Conservation (phyloP, 2,888 invertebrate species). For the Lymantria monacha region DNA sequence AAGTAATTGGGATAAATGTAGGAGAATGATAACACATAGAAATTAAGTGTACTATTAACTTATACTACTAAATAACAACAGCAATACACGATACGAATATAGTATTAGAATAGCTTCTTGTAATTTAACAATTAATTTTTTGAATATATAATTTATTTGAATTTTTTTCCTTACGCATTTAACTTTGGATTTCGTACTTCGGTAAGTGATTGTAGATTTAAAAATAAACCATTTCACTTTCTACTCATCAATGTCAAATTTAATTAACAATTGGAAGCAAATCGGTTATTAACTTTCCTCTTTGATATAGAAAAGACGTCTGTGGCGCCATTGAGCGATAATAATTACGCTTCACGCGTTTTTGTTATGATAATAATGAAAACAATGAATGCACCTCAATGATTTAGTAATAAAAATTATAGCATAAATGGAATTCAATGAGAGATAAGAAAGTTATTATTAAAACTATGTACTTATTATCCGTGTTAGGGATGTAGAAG, state of each 20-base stretch:
- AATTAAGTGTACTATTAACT: no score
- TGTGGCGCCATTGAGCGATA: slow-evolving; percentile 48
- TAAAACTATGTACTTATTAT: background rate
- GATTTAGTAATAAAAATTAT: slow-evolving; percentile 24
- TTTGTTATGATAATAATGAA: slow-evolving; percentile 41
- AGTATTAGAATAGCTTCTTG: no score
- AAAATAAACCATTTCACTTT: slow-evolving; percentile 41
- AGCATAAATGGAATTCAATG: slow-evolving; percentile 43
- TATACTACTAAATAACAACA: no score
- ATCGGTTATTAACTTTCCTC: slow-evolving; percentile 64
- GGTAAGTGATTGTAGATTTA: slow-evolving; percentile 54
- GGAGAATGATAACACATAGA: no score
- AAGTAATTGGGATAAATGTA: no score
- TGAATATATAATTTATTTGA: slow-evolving; percentile 46
- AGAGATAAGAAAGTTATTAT: slow-evolving; percentile 36
- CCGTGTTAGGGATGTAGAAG: background rate
- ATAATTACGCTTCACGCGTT: slow-evolving; percentile 61
- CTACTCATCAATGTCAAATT: slow-evolving; percentile 48
- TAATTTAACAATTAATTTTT: slow-evolving; percentile 14
- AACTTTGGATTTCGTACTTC: slow-evolving; percentile 47
- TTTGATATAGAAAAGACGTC: slow-evolving; percentile 51
- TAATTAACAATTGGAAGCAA: slow-evolving; percentile 49
- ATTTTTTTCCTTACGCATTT: slow-evolving; percentile 57
- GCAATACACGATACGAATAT: no score
- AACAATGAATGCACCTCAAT: slow-evolving; percentile 45